phyloP scores from a whole-genome alignment of 2,797 vertebrate species.

The Anas acuta region DNA sequence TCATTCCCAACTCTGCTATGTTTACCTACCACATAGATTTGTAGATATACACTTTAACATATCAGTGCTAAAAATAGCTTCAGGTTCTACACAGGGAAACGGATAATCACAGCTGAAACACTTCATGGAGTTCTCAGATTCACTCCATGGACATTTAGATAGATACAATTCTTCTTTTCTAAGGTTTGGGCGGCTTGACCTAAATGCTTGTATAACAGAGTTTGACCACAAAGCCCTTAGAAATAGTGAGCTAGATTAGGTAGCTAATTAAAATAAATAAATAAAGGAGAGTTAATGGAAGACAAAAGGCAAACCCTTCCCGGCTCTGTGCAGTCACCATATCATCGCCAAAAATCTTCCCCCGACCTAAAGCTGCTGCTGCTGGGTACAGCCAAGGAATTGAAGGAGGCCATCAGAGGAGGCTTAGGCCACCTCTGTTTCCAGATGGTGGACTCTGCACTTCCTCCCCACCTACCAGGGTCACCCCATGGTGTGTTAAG shows the following conservation, averaged over 20 bases:
- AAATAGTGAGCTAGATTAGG: not conserved
- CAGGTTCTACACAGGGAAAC: not conserved
- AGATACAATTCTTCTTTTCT: not conserved
- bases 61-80: not conserved
- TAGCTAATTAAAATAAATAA: not conserved
- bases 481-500: not conserved
- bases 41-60: not conserved
- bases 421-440: not conserved
- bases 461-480: not conserved
- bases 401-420: rapidly evolving
- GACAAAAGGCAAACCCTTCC: not conserved
- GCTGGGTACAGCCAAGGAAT: not conserved
- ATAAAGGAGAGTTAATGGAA: not conserved
- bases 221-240: not conserved
- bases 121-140: conserved; percentile 5
- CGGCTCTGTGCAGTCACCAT: not conserved
- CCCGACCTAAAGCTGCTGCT: not conserved
- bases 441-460: not conserved
- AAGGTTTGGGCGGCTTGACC: not conserved
- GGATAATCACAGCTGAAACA: not conserved
- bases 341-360: not conserved
- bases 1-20: not conserved
- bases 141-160: not conserved
- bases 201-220: not conserved
- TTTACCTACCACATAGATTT: not conserved